phyloP scores from a whole-genome alignment of 2,113 vertebrate genomes.

The Lipophrys pholis region DNA sequence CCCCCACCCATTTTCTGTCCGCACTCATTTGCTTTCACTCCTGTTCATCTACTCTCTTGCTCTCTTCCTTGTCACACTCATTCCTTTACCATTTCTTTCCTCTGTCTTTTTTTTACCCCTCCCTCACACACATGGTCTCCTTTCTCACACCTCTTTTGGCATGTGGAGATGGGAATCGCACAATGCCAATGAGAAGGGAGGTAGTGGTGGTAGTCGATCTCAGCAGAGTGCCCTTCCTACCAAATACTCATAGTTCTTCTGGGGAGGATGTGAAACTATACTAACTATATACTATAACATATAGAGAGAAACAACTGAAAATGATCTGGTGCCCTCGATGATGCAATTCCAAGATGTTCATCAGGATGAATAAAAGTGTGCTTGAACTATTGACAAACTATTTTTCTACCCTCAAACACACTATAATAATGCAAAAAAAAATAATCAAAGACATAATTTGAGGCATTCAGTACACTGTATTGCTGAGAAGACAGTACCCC shows the following conservation, averaged over 20 bases:
- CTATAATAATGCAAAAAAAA: constrained; percentile 36
- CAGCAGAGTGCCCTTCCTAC: constrained; percentile 50
- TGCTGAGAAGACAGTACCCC: constrained; percentile 56
- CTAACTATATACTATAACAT: constrained; percentile 39
- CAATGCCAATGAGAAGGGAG: constrained; percentile 48
- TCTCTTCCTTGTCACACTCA: constrained; percentile 51
- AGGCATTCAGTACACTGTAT: constrained; percentile 47
- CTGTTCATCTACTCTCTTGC: constrained; percentile 11
- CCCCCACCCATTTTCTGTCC: constrained; percentile 64
- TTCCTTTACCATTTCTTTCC: constrained; percentile 36
- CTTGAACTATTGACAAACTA: constrained; percentile 22
- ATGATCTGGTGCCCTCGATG: constrained; percentile 20
- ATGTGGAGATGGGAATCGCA: constrained; percentile 69
- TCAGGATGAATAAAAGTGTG: not conserved
- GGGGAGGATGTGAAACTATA: constrained; percentile 35
- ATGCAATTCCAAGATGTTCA: constrained; percentile 35
- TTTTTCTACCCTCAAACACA: constrained; percentile 28
- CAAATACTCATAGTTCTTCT: constrained; percentile 63
- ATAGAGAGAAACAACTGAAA: constrained; percentile 20
- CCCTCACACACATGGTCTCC: constrained; percentile 45
- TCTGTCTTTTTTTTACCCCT: constrained; percentile 33
- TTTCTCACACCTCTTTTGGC: constrained; percentile 64
- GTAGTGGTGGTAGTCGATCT: not conserved
- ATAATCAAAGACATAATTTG: constrained; percentile 38
- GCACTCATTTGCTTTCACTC: constrained; percentile 63